These are phyloP conservation scores for Malacoctenus gilli DNA, from an alignment of 2,797 vertebrate species.

Conservation along the genomic window DNA sequence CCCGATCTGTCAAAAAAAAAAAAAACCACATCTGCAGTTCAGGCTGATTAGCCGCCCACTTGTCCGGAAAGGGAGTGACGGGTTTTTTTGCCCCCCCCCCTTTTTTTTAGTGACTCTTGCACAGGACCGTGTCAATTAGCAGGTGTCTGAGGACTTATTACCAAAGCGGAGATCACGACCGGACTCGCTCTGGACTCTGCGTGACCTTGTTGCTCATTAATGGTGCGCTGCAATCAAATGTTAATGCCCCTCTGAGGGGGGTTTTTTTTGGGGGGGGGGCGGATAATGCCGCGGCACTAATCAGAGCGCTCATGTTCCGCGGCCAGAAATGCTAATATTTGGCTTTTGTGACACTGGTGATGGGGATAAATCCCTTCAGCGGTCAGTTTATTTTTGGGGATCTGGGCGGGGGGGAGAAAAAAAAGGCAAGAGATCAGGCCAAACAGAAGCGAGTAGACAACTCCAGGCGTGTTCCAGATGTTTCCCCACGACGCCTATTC, in stretches of 20 bases:
- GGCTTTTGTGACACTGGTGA: slow-evolving; percentile 31
- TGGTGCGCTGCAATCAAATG: slow-evolving; percentile 40
- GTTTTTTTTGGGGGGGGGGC: no score
- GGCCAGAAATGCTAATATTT: slow-evolving; percentile 43
- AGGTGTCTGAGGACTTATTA: slow-evolving; percentile 48
- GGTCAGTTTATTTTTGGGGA: slow-evolving; percentile 35
- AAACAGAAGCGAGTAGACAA: no score
- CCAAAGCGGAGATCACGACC: slow-evolving; percentile 26
- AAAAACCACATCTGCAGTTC: slow-evolving; percentile 50
- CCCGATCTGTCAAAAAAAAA: slow-evolving; percentile 31
- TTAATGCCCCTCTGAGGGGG: slow-evolving; percentile 43
- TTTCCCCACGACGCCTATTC: slow-evolving; percentile 12
- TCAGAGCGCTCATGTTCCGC: slow-evolving; percentile 24
- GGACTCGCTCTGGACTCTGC: slow-evolving; percentile 30
- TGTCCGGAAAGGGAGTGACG: slow-evolving; percentile 4
- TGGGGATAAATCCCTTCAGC: slow-evolving; percentile 34
- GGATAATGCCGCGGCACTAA: slow-evolving; percentile 42
- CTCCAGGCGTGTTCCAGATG: no score
- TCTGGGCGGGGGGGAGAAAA: no score
- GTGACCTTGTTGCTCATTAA: slow-evolving; percentile 48
- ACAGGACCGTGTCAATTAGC: slow-evolving; percentile 19
- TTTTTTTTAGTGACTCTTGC: slow-evolving; percentile 4
- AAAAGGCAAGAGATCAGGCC: no score
- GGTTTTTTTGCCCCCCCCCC: no score
- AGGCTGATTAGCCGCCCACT: slow-evolving; percentile 48